Evolutionary conservation across 2,113 vertebrate species (phyloP).

Genomic region (Azemiops feae): DNA sequence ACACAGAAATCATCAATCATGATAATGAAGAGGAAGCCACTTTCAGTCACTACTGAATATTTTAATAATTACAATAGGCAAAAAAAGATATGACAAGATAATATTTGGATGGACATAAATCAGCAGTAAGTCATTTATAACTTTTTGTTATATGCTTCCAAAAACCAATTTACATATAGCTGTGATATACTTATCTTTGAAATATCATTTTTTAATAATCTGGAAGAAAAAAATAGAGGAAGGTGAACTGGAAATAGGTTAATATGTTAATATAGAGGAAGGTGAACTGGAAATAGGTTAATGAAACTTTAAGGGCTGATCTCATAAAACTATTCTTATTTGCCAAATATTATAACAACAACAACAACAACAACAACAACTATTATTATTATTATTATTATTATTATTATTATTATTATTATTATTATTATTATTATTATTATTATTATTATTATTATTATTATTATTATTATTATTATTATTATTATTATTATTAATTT

Average conservation of each 20-base stretch:
- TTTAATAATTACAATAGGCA: background rate
- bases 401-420: too few species aligned
- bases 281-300: background rate
- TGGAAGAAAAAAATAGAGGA: background rate
- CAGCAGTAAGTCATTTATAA: background rate
- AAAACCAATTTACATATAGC: background rate
- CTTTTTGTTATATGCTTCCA: slow-evolving; percentile 1
- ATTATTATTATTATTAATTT: background rate
- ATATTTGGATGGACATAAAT: background rate
- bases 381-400: too few species aligned
- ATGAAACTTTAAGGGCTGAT: slow-evolving; percentile 12
- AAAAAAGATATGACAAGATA: background rate
- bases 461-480: too few species aligned
- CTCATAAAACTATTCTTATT: slow-evolving; percentile 23
- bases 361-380: too few species aligned
- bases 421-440: too few species aligned
- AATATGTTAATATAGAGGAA: background rate
- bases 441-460: too few species aligned
- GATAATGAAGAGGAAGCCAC: slow-evolving; percentile 1
- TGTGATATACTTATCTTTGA: slow-evolving; percentile 10
- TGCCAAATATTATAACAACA: accelerated
- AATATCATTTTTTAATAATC: slow-evolving; percentile 12
- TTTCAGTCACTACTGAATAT: slow-evolving; percentile 5
- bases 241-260: background rate
- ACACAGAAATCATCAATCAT: slow-evolving; percentile 10